These are phyloP conservation scores for Conchocele bisecta DNA, from an alignment of 2,888 invertebrate species.

Conservation along the genomic window DNA sequence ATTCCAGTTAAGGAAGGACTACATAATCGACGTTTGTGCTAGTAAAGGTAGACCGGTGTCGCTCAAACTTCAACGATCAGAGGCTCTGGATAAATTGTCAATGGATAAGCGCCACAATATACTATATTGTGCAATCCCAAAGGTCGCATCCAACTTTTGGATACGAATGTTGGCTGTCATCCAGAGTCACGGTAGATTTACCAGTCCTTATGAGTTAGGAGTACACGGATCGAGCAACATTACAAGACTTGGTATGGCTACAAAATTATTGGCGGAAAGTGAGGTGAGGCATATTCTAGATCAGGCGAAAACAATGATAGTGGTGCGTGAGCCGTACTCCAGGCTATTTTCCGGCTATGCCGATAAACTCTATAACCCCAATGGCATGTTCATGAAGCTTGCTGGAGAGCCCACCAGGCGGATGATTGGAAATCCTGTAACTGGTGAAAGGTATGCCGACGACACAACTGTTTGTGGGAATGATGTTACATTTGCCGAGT, in stretches of 20 bases:
- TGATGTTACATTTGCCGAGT: slow-evolving; percentile 67
- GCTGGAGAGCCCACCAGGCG: slow-evolving; percentile 52
- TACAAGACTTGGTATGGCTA: slow-evolving; percentile 6
- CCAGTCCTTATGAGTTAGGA: slow-evolving; percentile 44
- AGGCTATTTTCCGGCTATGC: slow-evolving; percentile 68
- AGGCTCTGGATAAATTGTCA: too few species aligned
- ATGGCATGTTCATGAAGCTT: slow-evolving; percentile 61
- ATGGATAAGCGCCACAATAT: too few species aligned
- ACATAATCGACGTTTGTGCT: too few species aligned
- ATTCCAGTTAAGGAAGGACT: too few species aligned
- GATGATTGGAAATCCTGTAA: slow-evolving; percentile 19
- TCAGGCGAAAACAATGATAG: slow-evolving; percentile 60
- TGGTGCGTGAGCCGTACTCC: slow-evolving; percentile 67
- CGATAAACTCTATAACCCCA: slow-evolving; percentile 70
- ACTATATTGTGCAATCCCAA: slow-evolving; percentile 70
- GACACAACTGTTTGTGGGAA: slow-evolving; percentile 68
- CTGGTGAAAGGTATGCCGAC: slow-evolving; percentile 2
- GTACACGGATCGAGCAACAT: not conserved
- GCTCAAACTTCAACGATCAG: too few species aligned
- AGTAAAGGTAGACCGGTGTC: too few species aligned
- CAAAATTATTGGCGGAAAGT: not conserved
- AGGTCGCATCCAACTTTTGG: slow-evolving; percentile 72
- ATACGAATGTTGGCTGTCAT: slow-evolving; percentile 55
- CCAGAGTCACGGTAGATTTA: slow-evolving; percentile 17
- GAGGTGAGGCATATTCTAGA: slow-evolving; percentile 26